Evolutionary conservation across 2,113 vertebrate genomes (phyloP).

Genomic region (Macrotis lagotis): DNA sequence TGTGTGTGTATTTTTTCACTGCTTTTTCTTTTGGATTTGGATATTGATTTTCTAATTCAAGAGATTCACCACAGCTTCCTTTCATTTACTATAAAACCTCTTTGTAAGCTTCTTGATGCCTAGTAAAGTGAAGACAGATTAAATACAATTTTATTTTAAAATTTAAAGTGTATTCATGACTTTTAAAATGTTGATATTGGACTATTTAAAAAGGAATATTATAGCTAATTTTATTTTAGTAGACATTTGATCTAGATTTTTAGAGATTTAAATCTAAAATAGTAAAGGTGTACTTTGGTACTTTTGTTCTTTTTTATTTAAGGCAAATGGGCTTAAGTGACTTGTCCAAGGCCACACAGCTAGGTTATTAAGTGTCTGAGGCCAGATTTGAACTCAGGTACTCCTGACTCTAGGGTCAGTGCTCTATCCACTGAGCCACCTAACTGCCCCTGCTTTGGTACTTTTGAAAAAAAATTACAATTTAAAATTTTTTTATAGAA

Average conservation of each 20-base stretch:
- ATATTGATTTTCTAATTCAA: background rate
- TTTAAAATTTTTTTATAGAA: background rate
- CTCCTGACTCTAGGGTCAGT: too few relatives aligned
- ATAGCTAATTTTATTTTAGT: background rate
- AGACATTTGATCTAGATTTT: background rate
- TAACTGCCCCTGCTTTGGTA: too few relatives aligned
- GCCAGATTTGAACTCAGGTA: too few relatives aligned
- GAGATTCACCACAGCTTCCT: background rate
- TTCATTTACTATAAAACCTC: background rate
- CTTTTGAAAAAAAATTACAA: slow-evolving; percentile 13
- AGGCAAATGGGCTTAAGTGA: too few relatives aligned
- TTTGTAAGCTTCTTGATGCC: background rate
- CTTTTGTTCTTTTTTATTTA: too few relatives aligned
- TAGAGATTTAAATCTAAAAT: background rate
- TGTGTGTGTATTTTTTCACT: background rate
- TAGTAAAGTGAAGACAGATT: background rate
- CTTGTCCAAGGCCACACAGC: too few relatives aligned
- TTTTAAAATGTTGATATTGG: slow-evolving; percentile 12
- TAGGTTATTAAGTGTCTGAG: too few relatives aligned
- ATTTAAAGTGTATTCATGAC: slow-evolving; percentile 1
- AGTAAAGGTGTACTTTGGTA: background rate
- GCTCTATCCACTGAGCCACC: too few relatives aligned
- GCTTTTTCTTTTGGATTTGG: background rate
- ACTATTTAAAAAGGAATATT: slow-evolving; percentile 9
- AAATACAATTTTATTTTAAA: slow-evolving; percentile 25